A percentile compares a stretch with the other conserved stretches of the same genome.
Evolutionary conservation across 2,888 invertebrate genomes (phyloP).

Genomic region (Blastobasis lacticolella): DNA sequence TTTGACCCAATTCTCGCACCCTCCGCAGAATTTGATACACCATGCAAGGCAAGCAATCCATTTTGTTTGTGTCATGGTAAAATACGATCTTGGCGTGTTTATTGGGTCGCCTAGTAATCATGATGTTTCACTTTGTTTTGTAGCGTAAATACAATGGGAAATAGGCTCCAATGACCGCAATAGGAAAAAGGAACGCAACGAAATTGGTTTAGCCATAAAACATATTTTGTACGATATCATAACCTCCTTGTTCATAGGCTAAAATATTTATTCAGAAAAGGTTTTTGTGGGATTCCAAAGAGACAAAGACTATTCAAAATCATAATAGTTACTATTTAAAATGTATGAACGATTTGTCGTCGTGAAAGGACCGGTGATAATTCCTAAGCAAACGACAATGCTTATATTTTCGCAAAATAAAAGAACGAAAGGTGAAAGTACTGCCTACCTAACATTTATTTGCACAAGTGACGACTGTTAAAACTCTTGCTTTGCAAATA

Average conservation of each 20-base stretch:
- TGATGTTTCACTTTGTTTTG: too few relatives aligned
- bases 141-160: too few relatives aligned
- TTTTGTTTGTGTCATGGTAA: not conserved
- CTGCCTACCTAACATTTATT: slow-evolving; percentile 47
- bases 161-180: too few relatives aligned
- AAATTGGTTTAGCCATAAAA: too few relatives aligned
- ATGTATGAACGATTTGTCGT: slow-evolving; percentile 32
- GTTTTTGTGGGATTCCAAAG: too few relatives aligned
- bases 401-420: slow-evolving; percentile 15
- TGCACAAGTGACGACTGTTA: slow-evolving; percentile 42
- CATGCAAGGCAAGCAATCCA: slow-evolving; percentile 18
- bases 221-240: too few relatives aligned
- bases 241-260: too few relatives aligned
- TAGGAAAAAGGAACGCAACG: too few relatives aligned
- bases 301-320: too few relatives aligned
- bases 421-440: slow-evolving; percentile 56
- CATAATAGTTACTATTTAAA: slow-evolving; percentile 38
- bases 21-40: slow-evolving; percentile 26
- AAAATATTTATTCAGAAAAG: too few relatives aligned
- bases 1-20: slow-evolving; percentile 1
- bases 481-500: slow-evolving; percentile 53
- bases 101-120: too few relatives aligned
- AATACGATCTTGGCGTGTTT: too few relatives aligned
- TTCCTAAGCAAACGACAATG: slow-evolving; percentile 34
- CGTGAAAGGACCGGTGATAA: slow-evolving; percentile 26